Base-by-base conservation (phyloP, 2,888 invertebrate genomes). In the Mesoligia furuncula region DNA sequence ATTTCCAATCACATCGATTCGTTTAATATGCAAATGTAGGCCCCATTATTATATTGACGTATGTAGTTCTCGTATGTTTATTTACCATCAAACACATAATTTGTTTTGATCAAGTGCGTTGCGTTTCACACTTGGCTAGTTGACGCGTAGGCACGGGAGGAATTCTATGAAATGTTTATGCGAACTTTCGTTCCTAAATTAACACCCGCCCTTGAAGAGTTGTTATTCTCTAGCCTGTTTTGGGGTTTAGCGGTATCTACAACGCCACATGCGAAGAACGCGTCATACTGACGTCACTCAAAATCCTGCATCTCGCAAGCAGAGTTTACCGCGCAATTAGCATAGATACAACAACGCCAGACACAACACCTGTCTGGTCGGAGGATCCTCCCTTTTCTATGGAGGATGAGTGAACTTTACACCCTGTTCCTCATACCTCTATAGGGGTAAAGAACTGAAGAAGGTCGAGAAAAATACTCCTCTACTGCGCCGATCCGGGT, bases 11-110 rank as follows among this genome's bases (percentile, higher is more conserved):
- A 57, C 59, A 70, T 42, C 20, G 17, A 70, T 70, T 57, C 66
- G 65, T 57, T 82, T 82, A 42, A 61, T 54, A 82, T 77, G 73
- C 62, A 73, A 76, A 81, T 77, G 54, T 77, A 31, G 17, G 15
- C n/a, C 11, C n/a, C 57, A 24, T 59, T 27, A 36, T 66, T 51
- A 42, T 59, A 15, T 17, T n/a, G 77, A 68, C 66, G 31, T 42
- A 27, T 20, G 36, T 71, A 61, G 59, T 59, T 71, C 45, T 42
- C 15, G n/a, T n/a, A n/a, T 48, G n/a, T 78, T 54, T 39, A 54
- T 45, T 27, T 76, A 45, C 51, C 15, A 39, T 20, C 15, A 1
- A 27, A 24, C 13, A 48, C 51, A 54, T 42, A 0, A 64, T 57
- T 54, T 27, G 68, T 79, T 69, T 64, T 64, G 42, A 64, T 64